These are phyloP conservation scores for Scaptomyza graminum DNA, from an alignment of 1,140 invertebrate species.

Conservation along the genomic window DNA sequence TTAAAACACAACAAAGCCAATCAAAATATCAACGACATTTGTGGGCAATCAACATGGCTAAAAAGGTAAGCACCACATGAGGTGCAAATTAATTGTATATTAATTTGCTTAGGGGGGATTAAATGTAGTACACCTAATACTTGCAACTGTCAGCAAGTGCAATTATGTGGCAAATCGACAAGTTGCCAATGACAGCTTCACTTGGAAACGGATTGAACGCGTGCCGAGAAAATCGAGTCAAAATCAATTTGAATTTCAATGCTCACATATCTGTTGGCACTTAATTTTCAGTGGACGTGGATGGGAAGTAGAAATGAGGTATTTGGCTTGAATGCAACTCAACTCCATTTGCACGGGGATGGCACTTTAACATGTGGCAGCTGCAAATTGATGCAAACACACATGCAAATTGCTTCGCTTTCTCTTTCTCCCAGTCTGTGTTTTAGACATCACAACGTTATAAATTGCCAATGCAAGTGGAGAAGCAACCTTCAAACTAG, in stretches of 20 bases:
- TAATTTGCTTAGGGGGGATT: neutral
- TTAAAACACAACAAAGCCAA: no score
- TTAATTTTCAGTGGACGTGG: no score
- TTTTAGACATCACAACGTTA: constrained; percentile 8
- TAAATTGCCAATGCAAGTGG: constrained; percentile 21
- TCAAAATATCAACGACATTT: no score
- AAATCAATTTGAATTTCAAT: constrained; percentile 54
- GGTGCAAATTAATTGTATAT: neutral
- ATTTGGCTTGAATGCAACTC: constrained; percentile 1
- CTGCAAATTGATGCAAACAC: constrained; percentile 3
- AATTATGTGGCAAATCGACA: constrained; percentile 8
- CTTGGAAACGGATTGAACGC: neutral
- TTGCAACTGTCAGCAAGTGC: neutral
- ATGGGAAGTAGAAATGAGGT: neutral
- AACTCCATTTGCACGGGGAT: constrained; percentile 7
- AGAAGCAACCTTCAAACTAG: neutral
- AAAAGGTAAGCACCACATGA: constrained; percentile 24
- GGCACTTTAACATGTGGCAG: constrained; percentile 1
- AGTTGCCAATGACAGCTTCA: constrained; percentile 8
- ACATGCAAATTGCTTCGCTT: neutral
- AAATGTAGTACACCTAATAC: neutral
- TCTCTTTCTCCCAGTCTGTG: neutral
- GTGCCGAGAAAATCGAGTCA: constrained; percentile 5
- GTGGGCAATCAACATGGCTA: no score
- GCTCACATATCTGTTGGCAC: constrained; percentile 11